These are phyloP conservation scores for Dugesia japonica DNA, from an alignment of 2,888 invertebrate genomes.

Conservation along the genomic window DNA sequence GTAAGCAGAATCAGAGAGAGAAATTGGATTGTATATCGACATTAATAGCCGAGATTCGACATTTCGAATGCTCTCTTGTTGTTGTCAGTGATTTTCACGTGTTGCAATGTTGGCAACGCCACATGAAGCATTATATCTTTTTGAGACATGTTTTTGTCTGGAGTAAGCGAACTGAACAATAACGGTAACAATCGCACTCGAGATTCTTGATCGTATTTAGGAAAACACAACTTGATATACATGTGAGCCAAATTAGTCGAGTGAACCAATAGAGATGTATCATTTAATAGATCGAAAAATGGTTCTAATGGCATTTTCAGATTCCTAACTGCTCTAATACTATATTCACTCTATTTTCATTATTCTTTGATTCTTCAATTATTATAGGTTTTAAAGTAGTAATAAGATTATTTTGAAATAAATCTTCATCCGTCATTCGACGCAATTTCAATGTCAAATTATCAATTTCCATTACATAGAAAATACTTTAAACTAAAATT, in stretches of 20 bases:
- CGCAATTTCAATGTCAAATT: background rate
- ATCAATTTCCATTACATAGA: background rate
- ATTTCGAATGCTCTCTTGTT: no score
- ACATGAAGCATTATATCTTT: background rate
- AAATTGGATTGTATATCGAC: no score
- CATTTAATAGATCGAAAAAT: background rate
- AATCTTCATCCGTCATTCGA: background rate
- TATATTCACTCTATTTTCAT: background rate
- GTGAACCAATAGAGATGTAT: background rate
- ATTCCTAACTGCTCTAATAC: background rate
- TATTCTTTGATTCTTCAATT: background rate
- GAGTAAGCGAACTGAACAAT: background rate
- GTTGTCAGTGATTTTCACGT: no score
- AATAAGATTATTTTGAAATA: background rate
- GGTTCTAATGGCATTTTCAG: background rate
- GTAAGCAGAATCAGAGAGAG: no score
- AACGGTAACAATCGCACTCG: background rate
- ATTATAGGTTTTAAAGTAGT: background rate
- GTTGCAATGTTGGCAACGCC: background rate
- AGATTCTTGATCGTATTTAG: background rate
- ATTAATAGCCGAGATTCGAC: no score
- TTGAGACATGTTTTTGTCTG: background rate
- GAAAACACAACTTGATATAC: background rate
- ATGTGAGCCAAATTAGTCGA: background rate
- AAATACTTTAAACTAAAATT: no score